A percentile compares a stretch with the other conserved stretches of the same genome.
These are phyloP conservation scores for Nebria brevicollis DNA, from an alignment of 2,888 invertebrate genomes.

Conservation along the genomic window DNA sequence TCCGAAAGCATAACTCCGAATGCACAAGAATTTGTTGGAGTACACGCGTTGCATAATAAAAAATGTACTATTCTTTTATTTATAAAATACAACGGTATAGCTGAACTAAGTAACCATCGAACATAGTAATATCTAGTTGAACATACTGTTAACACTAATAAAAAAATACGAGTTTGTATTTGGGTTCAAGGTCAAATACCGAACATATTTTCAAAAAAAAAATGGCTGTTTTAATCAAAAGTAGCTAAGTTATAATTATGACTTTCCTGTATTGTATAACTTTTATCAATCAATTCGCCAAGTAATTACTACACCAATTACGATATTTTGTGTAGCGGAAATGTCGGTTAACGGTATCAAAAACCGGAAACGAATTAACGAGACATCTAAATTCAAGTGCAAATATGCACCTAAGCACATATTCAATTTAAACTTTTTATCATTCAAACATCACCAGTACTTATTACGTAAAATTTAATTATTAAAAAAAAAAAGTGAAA, in stretches of 20 bases:
- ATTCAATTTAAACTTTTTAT: neutral
- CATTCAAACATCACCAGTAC: neutral
- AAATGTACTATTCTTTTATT: slow-evolving; percentile 12
- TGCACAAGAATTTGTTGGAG: neutral
- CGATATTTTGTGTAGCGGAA: neutral
- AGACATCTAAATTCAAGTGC: neutral
- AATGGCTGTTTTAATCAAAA: neutral
- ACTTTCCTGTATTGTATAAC: slow-evolving; percentile 14
- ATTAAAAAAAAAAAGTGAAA: neutral
- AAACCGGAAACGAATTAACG: neutral
- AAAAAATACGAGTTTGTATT: neutral
- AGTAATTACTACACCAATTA: neutral
- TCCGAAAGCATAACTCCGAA: slow-evolving; percentile 24
- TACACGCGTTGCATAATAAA: slow-evolving; percentile 14
- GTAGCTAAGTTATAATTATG: neutral
- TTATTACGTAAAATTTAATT: neutral
- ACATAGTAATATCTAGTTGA: slow-evolving; percentile 20
- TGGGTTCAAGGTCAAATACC: neutral
- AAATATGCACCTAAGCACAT: neutral
- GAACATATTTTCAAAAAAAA: neutral
- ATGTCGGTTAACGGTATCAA: slow-evolving; percentile 1
- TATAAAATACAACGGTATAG: slow-evolving; percentile 13
- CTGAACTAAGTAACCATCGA: neutral
- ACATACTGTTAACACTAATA: slow-evolving; percentile 4
- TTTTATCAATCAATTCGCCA: neutral